These are phyloP conservation scores for Dendrophyllia cribrosa DNA, from an alignment of 64 coral and sea anemone genomes.

Conservation along the genomic window DNA sequence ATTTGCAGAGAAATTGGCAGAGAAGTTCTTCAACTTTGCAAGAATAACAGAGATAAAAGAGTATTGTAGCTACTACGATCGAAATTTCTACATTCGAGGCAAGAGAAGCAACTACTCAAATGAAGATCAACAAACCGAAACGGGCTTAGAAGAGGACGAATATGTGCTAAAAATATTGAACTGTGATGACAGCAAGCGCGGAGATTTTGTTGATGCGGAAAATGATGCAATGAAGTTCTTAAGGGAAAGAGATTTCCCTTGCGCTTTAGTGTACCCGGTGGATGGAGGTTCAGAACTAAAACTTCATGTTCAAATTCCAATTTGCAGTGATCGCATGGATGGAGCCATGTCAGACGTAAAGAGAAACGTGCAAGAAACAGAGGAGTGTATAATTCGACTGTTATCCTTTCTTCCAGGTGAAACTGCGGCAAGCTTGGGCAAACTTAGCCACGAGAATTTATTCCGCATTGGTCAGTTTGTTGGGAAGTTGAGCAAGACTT, in stretches of 20 bases:
- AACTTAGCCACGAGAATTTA: slow-evolving; percentile 18
- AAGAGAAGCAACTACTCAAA: background rate
- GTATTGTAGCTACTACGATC: slow-evolving; percentile 30
- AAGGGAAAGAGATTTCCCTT: slow-evolving; percentile 39
- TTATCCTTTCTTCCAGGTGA: slow-evolving; percentile 33
- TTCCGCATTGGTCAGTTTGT: slow-evolving; percentile 41
- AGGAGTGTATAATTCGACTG: slow-evolving; percentile 26
- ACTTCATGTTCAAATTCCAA: background rate
- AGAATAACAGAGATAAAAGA: slow-evolving; percentile 33
- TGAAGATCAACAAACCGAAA: background rate
- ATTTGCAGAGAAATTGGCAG: slow-evolving; percentile 15
- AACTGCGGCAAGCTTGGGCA: background rate
- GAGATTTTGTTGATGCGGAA: slow-evolving; percentile 45
- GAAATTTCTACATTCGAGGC: slow-evolving; percentile 60
- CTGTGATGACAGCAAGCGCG: slow-evolving; percentile 44
- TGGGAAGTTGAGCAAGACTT: slow-evolving; percentile 22
- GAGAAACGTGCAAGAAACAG: background rate
- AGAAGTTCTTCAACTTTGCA: slow-evolving; percentile 28
- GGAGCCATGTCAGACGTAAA: background rate
- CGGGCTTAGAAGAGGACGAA: background rate
- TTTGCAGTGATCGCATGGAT: background rate
- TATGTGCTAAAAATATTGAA: slow-evolving; percentile 69
- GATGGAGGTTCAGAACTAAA: slow-evolving; percentile 1
- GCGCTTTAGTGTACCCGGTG: slow-evolving; percentile 14
- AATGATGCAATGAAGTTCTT: slow-evolving; percentile 22